phyloP scores from a whole-genome alignment of 2,888 invertebrate genomes.

The Agonopterix subpropinquella region DNA sequence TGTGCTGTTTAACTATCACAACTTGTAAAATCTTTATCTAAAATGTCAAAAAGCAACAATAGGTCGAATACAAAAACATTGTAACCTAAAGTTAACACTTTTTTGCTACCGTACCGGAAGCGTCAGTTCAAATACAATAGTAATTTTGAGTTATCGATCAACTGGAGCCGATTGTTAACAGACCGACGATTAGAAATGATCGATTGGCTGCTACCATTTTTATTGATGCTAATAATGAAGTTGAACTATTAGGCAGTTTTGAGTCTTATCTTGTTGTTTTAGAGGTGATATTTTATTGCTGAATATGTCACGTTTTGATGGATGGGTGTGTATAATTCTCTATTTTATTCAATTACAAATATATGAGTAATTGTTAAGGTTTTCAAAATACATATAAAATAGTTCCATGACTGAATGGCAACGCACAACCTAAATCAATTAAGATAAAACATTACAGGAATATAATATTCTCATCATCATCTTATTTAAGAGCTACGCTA shows the following conservation, averaged over 20 bases:
- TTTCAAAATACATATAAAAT: too few species aligned
- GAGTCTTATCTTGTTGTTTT: neutral
- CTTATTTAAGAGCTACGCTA: too few species aligned
- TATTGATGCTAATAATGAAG: conserved; percentile 7
- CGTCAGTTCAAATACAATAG: conserved; percentile 1
- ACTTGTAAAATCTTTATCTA: neutral
- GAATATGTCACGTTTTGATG: neutral
- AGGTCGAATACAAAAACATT: neutral
- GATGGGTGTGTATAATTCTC: neutral
- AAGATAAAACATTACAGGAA: too few species aligned
- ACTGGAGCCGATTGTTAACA: conserved; percentile 19
- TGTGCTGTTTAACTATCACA: too few species aligned
- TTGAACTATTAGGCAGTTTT: neutral
- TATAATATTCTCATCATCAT: too few species aligned
- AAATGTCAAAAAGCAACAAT: neutral
- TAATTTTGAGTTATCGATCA: conserved; percentile 29
- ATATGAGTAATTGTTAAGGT: too few species aligned
- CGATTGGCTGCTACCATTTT: conserved; percentile 35
- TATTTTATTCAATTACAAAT: too few species aligned
- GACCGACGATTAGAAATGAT: conserved; percentile 30
- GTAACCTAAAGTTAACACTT: conserved; percentile 2
- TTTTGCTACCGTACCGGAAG: conserved; percentile 6
- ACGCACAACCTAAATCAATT: too few species aligned
- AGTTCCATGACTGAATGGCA: too few species aligned
- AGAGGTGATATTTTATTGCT: neutral